A percentile compares a stretch with the other conserved stretches of the same genome.
phyloP scores from a whole-genome alignment of 2,113 vertebrate genomes.

The Otocyon megalotis region DNA sequence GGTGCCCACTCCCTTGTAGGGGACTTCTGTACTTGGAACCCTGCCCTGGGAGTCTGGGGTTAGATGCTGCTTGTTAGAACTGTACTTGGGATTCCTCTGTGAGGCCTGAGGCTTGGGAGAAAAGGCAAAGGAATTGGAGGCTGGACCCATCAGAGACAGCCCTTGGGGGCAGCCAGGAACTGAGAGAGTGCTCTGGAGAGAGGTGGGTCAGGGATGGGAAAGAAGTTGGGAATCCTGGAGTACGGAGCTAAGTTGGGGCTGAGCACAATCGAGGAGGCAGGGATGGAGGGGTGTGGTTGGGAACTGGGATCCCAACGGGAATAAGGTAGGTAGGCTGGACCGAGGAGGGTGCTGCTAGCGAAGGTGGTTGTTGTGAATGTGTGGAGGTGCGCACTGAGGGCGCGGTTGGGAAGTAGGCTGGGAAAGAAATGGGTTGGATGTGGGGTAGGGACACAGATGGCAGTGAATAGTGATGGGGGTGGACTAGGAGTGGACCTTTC shows the following conservation, averaged over 20 bases:
- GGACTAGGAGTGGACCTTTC: not conserved
- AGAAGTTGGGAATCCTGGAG: not conserved
- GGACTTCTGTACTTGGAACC: not conserved
- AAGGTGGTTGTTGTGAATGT: not conserved
- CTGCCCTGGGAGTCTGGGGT: slow-evolving; percentile 37
- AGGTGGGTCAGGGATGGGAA: not conserved
- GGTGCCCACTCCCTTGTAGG: not conserved
- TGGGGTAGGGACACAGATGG: not conserved
- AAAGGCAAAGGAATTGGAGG: slow-evolving; percentile 3
- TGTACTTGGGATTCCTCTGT: slow-evolving; percentile 30
- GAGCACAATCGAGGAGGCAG: not conserved
- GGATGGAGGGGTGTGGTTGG: not conserved
- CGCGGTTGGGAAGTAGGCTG: not conserved
- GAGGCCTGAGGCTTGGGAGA: slow-evolving; percentile 13
- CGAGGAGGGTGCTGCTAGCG: not conserved
- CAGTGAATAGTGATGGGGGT: not conserved
- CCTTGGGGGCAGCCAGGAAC: not conserved
- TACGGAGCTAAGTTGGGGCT: not conserved
- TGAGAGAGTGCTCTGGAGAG: not conserved
- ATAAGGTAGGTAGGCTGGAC: not conserved
- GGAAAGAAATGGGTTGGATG: not conserved
- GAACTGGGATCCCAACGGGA: not conserved
- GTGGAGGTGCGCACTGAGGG: not conserved
- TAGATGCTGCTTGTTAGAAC: slow-evolving; percentile 24
- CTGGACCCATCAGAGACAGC: not conserved